phyloP scores from a whole-genome alignment of 2,113 vertebrate species.

The Spheniscus mendiculus region DNA sequence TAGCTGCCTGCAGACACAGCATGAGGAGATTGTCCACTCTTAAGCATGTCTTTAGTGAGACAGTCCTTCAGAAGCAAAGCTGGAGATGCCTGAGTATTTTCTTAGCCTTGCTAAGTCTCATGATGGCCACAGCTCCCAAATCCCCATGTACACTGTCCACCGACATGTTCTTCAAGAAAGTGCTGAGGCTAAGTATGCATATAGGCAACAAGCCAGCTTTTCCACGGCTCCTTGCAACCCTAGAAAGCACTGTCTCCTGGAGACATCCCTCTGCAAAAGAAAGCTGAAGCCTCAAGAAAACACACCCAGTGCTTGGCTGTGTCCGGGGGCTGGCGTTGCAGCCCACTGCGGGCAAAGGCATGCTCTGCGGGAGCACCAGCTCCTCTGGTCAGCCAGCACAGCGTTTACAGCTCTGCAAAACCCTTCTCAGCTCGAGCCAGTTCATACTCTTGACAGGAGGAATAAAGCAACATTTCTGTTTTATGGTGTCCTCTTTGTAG shows the following conservation, averaged over 20 bases:
- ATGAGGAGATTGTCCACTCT: rapidly evolving
- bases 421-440: not conserved
- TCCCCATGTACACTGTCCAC: rapidly evolving
- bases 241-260: not conserved
- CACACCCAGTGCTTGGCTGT: not conserved
- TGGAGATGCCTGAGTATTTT: rapidly evolving
- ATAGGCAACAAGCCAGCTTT: not conserved
- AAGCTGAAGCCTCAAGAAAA: not conserved
- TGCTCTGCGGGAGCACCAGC: not conserved
- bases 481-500: not conserved
- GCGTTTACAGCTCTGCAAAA: not conserved
- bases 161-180: rapidly evolving
- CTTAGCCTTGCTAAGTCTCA: not conserved
- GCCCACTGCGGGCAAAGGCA: rapidly evolving
- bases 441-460: not conserved
- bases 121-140: not conserved
- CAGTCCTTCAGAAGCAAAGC: not conserved
- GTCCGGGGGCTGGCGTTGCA: not conserved
- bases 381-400: not conserved
- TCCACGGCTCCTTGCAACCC: not conserved
- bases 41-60: not conserved
- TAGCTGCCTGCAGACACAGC: not conserved
- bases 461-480: not conserved
- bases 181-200: rapidly evolving
- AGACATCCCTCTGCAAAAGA: not conserved